phyloP scores from a whole-genome alignment of 2,113 vertebrate species.

The Dicerorhinus sumatrensis region DNA sequence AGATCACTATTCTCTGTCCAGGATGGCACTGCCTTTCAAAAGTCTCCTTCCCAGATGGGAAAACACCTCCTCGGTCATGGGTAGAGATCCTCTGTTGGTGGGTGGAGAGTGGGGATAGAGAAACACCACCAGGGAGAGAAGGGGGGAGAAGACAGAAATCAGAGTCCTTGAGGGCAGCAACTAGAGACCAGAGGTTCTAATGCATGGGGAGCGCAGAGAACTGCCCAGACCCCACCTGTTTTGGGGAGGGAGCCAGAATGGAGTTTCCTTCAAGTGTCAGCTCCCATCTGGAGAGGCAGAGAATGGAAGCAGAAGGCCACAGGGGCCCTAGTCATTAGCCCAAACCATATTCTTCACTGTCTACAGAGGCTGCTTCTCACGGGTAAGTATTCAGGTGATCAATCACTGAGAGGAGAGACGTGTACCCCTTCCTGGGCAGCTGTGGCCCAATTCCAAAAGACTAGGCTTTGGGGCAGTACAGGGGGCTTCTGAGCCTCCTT shows the following conservation, averaged over 20 bases:
- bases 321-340: not conserved
- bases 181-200: not conserved
- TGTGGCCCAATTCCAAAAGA: not conserved
- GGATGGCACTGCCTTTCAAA: not conserved
- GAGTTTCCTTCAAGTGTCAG: not conserved
- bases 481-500: not conserved
- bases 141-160: not conserved
- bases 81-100: not conserved
- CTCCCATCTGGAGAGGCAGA: not conserved
- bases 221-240: not conserved
- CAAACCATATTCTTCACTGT: not conserved
- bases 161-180: not conserved
- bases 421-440: not conserved
- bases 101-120: not conserved
- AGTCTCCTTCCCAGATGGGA: not conserved
- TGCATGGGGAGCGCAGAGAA: not conserved
- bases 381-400: not conserved
- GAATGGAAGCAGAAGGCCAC: not conserved
- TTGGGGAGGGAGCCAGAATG: not conserved
- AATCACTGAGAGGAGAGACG: not conserved
- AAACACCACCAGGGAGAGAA: slow-evolving; percentile 1
- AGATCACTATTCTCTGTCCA: not conserved
- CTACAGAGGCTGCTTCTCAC: not conserved
- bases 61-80: not conserved
- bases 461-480: not conserved